Conservation (phyloP, 1,140 invertebrate genomes). For the Zaprionus capensis region DNA sequence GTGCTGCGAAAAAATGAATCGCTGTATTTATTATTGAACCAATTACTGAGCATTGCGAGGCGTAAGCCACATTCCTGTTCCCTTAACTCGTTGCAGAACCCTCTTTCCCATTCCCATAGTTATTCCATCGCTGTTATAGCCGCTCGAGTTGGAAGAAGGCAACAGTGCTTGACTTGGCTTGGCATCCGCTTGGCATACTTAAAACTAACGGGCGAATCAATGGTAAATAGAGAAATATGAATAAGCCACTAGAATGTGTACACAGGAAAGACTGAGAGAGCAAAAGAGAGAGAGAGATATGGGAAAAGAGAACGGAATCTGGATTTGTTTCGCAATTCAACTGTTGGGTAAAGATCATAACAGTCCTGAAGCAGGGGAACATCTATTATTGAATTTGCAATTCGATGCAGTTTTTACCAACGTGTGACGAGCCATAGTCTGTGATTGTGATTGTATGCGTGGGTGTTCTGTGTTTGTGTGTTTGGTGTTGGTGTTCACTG, state of each 20-base stretch:
- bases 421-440: conserved; percentile 10
- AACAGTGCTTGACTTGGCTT: conserved; percentile 67
- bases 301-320: background rate
- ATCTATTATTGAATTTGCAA: conserved; percentile 74
- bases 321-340: conserved; percentile 17
- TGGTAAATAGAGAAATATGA: conserved; percentile 64
- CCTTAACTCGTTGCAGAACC: background rate
- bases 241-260: conserved; percentile 41
- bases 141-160: background rate
- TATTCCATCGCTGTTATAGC: too few species aligned
- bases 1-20: conserved; percentile 60
- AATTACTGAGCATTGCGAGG: conserved; percentile 59
- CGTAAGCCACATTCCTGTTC: conserved; percentile 18
- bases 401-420: conserved; percentile 48
- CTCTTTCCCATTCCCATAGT: conserved; percentile 16
- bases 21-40: conserved; percentile 76
- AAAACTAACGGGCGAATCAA: conserved; percentile 79
- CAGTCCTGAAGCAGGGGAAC: conserved; percentile 31
- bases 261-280: background rate
- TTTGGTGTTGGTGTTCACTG: background rate
- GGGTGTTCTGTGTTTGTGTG: conserved; percentile 14
- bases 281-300: background rate
- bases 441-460: background rate
- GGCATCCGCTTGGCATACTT: conserved; percentile 73
- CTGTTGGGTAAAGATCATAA: conserved; percentile 38